A percentile compares a stretch with the other conserved stretches of the same genome.
Conservation (phyloP, 2,888 invertebrate species). For the Caenorhabditis virilis region DNA sequence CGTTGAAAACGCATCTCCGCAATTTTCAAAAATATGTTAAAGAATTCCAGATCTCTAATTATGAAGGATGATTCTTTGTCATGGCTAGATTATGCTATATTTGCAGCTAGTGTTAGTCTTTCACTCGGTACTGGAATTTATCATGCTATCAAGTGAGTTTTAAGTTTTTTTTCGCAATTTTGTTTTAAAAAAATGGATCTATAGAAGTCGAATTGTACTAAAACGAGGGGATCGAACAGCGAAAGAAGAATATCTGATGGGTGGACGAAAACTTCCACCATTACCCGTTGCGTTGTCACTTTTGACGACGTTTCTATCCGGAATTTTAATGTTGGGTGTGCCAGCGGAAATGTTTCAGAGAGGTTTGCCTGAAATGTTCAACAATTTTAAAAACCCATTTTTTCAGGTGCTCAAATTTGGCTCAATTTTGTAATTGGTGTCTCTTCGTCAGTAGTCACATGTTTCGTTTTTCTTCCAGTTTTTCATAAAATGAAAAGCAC, state of each 20-base stretch:
- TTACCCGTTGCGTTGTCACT: slow-evolving; percentile 59
- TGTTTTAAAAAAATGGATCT: slow-evolving; percentile 1
- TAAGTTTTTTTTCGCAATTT: background rate
- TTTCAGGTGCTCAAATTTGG: slow-evolving; percentile 63
- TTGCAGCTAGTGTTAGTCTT: slow-evolving; percentile 49
- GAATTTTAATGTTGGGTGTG: slow-evolving; percentile 62
- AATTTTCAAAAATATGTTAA: too few species aligned
- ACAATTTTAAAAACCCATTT: too few species aligned
- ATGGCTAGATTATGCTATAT: slow-evolving; percentile 57
- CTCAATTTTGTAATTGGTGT: slow-evolving; percentile 59
- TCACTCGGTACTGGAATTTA: slow-evolving; percentile 60
- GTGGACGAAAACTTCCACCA: slow-evolving; percentile 57
- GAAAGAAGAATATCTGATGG: slow-evolving; percentile 62
- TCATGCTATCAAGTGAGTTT: slow-evolving; percentile 59
- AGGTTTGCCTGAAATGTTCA: too few species aligned
- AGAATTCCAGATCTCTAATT: too few species aligned
- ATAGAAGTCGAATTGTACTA: slow-evolving; percentile 43
- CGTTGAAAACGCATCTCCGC: too few species aligned
- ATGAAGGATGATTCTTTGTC: slow-evolving; percentile 21
- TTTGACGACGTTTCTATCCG: slow-evolving; percentile 60
- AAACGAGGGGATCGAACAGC: slow-evolving; percentile 37
- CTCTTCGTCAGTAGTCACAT: slow-evolving; percentile 51
- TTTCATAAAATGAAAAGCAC: slow-evolving; percentile 62
- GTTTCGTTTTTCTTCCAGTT: slow-evolving; percentile 58
- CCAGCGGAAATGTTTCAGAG: slow-evolving; percentile 62